These are phyloP conservation scores for Allophyes oxyacanthae DNA, from an alignment of 2,888 invertebrate species.

Conservation along the genomic window DNA sequence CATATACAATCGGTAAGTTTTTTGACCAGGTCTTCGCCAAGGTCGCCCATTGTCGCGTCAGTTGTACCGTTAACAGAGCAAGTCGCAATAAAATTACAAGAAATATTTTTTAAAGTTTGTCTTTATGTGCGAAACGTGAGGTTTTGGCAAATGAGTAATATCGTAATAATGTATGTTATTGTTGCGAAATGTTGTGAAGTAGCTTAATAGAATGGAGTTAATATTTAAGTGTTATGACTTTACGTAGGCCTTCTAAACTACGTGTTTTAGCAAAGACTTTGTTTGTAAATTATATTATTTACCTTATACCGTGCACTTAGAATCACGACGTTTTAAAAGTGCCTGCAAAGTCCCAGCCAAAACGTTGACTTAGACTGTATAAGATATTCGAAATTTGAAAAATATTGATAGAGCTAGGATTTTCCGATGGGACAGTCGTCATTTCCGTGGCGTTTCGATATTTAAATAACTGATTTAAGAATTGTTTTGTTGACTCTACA, in stretches of 20 bases:
- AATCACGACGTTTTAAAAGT: no score
- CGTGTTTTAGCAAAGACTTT: no score
- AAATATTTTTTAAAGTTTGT: conserved; percentile 46
- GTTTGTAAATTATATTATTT: no score
- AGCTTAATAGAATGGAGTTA: neutral
- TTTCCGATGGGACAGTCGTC: no score
- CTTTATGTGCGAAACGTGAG: conserved; percentile 48
- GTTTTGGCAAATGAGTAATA: conserved; percentile 22
- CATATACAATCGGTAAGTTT: conserved; percentile 38
- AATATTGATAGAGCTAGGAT: no score
- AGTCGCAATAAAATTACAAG: conserved; percentile 34
- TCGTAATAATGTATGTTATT: neutral
- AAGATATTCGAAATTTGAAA: no score
- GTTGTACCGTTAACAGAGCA: conserved; percentile 52
- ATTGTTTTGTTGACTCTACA: conserved; percentile 20
- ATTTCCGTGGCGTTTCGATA: no score
- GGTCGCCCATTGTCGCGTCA: conserved; percentile 37
- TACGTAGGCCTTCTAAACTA: no score
- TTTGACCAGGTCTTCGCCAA: conserved; percentile 51
- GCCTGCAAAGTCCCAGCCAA: no score
- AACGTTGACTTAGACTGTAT: no score
- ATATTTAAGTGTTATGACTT: no score
- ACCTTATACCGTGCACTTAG: no score
- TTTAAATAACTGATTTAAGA: neutral
- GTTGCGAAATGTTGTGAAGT: conserved; percentile 3